Evolutionary conservation across 2,888 invertebrate genomes (phyloP).

Genomic region (Eucera pruinosa): DNA sequence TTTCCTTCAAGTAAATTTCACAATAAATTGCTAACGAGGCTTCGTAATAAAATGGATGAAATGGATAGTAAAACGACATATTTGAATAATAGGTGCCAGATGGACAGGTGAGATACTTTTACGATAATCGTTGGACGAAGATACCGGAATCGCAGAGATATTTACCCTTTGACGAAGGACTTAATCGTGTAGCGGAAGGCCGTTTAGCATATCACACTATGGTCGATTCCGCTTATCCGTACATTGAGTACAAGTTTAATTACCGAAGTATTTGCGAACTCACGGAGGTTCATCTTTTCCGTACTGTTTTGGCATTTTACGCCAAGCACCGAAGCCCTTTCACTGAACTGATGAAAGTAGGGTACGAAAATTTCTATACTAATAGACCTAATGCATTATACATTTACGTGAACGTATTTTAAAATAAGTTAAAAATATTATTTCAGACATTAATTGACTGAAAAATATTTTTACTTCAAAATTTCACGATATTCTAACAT

Average conservation of each 20-base stretch:
- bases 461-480: no score
- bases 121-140: conserved; percentile 73
- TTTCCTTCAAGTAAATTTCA: conserved; percentile 72
- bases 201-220: conserved; percentile 77
- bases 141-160: conserved; percentile 71
- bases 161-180: conserved; percentile 69
- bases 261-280: conserved; percentile 77
- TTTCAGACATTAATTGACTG: no score
- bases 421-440: no score
- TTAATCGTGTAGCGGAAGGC: conserved; percentile 71
- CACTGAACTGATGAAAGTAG: conserved; percentile 75
- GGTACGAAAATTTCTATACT: conserved; percentile 69
- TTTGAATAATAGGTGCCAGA: conserved; percentile 57
- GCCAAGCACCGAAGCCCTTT: conserved; percentile 74
- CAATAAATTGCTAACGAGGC: no score
- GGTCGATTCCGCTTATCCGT: conserved; percentile 76
- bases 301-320: conserved; percentile 56
- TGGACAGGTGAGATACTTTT: conserved; percentile 67
- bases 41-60: no score
- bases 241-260: conserved; percentile 74
- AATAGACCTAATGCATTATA: no score
- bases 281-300: conserved; percentile 70
- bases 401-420: background rate
- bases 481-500: no score
- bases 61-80: no score